Base-by-base conservation (phyloP, 2,888 invertebrate species). In the Oxyscelio sp. region DNA sequence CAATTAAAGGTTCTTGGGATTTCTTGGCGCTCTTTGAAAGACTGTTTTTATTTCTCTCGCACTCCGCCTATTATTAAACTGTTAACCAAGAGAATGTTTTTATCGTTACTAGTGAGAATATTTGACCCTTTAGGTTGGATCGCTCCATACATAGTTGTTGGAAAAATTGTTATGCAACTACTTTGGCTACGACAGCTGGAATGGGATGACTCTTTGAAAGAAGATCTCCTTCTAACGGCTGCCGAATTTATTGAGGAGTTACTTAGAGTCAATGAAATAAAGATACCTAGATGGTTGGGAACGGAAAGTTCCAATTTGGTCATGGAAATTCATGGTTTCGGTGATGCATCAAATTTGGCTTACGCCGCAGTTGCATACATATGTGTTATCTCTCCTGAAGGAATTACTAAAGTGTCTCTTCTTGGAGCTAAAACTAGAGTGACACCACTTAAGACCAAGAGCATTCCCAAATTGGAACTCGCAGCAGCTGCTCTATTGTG, bases 351-450 rank as follows among this genome's bases (percentile, higher is more conserved):
- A 0, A 65, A 65, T 17, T 17, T 9, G 0, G 65, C 65, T 6
- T 65, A 50, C 34, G 48, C 65, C 1, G 48, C 65, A 4, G 65
- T 50, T 1, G 50, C 38, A 3, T 50, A 65, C 27, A n/a, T 65
- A 8, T 17, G 31, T 11, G 59, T 59, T 2, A n/a, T 19, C 11
- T 1, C 19, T 3, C 38, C 38, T 11, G 24, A 19, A 0, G 11
- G 21, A 6, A 21, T 22, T 1, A 43, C 22, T 11, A n/a, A 13
- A 2, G 21, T 59, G 2, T 58, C 56, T 0, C 40, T 58, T 2
- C 21, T n/a, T n/a, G n/a, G n/a, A n/a, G n/a, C n/a, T n/a, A n/a
- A n/a, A n/a, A n/a, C n/a, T n/a, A n/a, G n/a, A 19, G 56, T 56
- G 4, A 43, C 59, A 1, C 43, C 59, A 11, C 15, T 59, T 2